Conservation (phyloP, 2,888 invertebrate species). For the Scaptomyza tumidula region DNA sequence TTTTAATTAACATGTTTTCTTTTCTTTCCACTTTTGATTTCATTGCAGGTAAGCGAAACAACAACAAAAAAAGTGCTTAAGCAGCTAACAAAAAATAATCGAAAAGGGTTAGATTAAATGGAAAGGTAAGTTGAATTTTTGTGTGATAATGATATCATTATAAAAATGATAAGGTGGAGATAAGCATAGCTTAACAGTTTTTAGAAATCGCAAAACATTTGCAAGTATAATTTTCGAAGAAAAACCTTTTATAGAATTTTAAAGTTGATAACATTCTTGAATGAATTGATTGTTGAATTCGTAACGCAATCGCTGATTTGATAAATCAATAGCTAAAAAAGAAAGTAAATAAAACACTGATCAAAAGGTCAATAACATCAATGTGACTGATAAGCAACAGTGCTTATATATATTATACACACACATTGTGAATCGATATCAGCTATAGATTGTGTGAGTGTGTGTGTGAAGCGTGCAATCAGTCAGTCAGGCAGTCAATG, state of each 20-base stretch:
- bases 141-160: no score
- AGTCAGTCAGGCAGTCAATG: conserved; percentile 67
- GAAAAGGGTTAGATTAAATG: conserved; percentile 4
- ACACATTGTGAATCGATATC: conserved; percentile 1
- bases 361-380: conserved; percentile 61
- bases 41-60: conserved; percentile 63
- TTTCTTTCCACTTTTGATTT: conserved; percentile 53
- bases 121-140: no score
- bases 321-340: conserved; percentile 38
- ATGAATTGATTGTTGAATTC: conserved; percentile 31
- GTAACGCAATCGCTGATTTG: conserved; percentile 26
- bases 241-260: no score
- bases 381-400: conserved; percentile 44
- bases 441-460: neutral
- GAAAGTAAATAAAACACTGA: conserved; percentile 23
- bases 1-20: conserved; percentile 70
- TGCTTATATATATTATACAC: neutral
- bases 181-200: no score
- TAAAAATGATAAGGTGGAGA: neutral
- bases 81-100: neutral
- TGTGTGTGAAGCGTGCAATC: conserved; percentile 28
- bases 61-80: conserved; percentile 2
- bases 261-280: no score
- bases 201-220: no score
- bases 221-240: no score